Evolutionary conservation across 2,888 invertebrate genomes (phyloP).

Genomic region (Melinopterus prodromus): DNA sequence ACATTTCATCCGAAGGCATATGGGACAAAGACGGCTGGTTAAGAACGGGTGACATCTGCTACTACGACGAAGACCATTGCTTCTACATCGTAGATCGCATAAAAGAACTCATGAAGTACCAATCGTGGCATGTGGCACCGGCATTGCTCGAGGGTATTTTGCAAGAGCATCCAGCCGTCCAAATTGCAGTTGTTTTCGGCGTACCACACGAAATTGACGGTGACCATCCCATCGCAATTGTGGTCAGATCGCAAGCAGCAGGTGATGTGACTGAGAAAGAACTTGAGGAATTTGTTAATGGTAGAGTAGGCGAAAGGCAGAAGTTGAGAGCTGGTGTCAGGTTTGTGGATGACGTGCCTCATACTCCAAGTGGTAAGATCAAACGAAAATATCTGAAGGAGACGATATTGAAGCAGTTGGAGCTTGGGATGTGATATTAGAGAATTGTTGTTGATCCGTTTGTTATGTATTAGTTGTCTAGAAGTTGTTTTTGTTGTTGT

Average conservation of each 20-base stretch:
- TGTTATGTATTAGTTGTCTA: background rate
- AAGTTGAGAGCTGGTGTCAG: conserved; percentile 53
- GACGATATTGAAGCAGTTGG: conserved; percentile 20
- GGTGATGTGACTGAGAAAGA: conserved; percentile 45
- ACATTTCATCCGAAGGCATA: conserved; percentile 58
- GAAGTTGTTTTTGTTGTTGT: background rate
- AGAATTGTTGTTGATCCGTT: background rate
- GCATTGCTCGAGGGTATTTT: conserved; percentile 50
- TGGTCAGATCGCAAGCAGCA: conserved; percentile 33
- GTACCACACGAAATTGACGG: conserved; percentile 54
- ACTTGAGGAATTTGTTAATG: conserved; percentile 49
- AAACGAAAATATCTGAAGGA: conserved; percentile 39
- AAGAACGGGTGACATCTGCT: conserved; percentile 64
- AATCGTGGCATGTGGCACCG: conserved; percentile 60
- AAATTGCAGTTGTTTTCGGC: conserved; percentile 50
- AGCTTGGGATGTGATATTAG: background rate
- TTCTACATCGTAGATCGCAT: conserved; percentile 62
- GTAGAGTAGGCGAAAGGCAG: conserved; percentile 51
- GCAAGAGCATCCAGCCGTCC: conserved; percentile 50
- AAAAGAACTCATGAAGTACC: conserved; percentile 63
- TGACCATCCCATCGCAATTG: conserved; percentile 52
- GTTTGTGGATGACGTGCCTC: conserved; percentile 49
- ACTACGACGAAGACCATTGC: conserved; percentile 62
- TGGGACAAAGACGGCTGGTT: conserved; percentile 62
- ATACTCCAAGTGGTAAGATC: conserved; percentile 55